Conservation (phyloP, 2,888 invertebrate genomes). For the Clunio marinus region DNA sequence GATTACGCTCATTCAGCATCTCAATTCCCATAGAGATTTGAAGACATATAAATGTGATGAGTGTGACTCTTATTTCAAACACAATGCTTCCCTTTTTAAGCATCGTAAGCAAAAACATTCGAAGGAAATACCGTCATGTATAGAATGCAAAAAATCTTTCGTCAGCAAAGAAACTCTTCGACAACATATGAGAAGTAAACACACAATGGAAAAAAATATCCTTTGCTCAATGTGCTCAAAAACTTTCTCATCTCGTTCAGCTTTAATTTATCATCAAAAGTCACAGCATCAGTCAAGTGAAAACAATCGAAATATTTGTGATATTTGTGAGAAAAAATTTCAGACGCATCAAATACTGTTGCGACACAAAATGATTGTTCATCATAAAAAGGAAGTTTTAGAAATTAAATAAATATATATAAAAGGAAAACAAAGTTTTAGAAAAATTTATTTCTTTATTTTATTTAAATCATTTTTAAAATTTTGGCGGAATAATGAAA, state of each 20-base stretch:
- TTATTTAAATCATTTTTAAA: no score
- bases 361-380: slow-evolving; percentile 14
- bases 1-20: slow-evolving; percentile 11
- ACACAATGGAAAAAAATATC: slow-evolving; percentile 22
- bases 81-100: slow-evolving; percentile 32
- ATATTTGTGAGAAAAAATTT: slow-evolving; percentile 7
- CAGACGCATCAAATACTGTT: not conserved
- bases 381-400: not conserved
- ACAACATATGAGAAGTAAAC: slow-evolving; percentile 26
- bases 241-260: slow-evolving; percentile 17
- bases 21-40: not conserved
- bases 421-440: no score
- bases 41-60: not conserved
- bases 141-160: slow-evolving; percentile 12
- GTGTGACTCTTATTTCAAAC: slow-evolving; percentile 21
- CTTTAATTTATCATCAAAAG: not conserved
- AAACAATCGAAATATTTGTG: not conserved
- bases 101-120: slow-evolving; percentile 21
- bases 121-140: not conserved
- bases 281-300: not conserved
- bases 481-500: no score
- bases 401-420: no score
- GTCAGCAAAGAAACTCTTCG: not conserved
- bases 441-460: no score
- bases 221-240: not conserved